Evolutionary conservation across 2,888 invertebrate species (phyloP), one percentile per base, ranked within the genome.

Genomic region (Sarcophaga caerulescens): DNA sequence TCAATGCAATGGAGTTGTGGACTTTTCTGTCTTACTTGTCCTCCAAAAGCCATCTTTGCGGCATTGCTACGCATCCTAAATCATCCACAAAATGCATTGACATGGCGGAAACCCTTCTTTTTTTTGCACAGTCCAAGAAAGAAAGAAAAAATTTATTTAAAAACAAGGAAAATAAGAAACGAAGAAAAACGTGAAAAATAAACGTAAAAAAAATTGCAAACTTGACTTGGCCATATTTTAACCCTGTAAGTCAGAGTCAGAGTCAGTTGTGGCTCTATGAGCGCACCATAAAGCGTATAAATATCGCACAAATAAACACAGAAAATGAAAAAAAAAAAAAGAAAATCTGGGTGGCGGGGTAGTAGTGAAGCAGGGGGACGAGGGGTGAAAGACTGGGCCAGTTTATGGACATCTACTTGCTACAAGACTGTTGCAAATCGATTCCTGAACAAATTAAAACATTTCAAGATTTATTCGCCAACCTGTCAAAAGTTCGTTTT

Each of bases 361-460:
- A 66, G 4, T n/a, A 19, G 44, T 44, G 21, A 14, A 45, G n/a
- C 79, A 47, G 66, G 62, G 69, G 1, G 8, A 8, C 4, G 3
- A 47, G 14, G 14, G 47, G 0, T 14, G 52, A 0, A 14, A 17
- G 0, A 35, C 10, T n/a, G n/a, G 35, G 35, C 63, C 69, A 70
- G 69, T 75, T 79, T 80, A 75, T 75, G 79, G 65, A 71, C 84
- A 70, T 84, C 35, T 8, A 35, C 84, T 82, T 81, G 76, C 79
- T 84, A 84, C 84, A 75, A 78, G 85, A 78, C 85, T 84, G 85
- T 87, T 87, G 87, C 88, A 91, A 92, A 92, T 91, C 92, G 91
- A 91, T 91, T 92, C 91, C 90, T 90, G 90, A 90, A 90, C 90
- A 92, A 91, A 92, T 91, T 91, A 91, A 92, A 91, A 92, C 91